Evolutionary conservation across 30 jellyfish, hydroid and myxozoan species (phyloP), one percentile per base, ranked within the genome.

Genomic region (Aurelia aurita): DNA sequence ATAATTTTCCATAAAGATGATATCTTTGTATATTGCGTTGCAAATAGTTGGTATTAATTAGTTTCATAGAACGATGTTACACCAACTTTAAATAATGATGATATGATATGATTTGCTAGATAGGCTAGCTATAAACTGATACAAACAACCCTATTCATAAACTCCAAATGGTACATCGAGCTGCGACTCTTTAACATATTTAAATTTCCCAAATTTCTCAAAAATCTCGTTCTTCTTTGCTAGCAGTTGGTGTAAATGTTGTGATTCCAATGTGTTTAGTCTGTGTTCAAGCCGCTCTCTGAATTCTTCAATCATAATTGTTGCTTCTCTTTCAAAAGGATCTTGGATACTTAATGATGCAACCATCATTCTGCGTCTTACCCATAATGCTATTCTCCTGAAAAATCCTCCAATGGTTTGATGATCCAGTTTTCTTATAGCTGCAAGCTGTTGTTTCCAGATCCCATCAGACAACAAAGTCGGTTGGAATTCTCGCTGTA

Each of bases 141-240:
- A 5, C 10, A 39, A 39, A 4, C 6, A 5, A 5, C 16, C 51
- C 51, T 39, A 15, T 15, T 39, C 51, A 39, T 9, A 39, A 39
- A 39, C 51, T 39, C 51, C 10, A 39, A 5, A 39, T 39, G 51
- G 51, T 15, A 39, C 51, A 14, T 39, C 16, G 12, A 71, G 83
- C 21, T 71, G 54, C 0, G 68, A 11, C 51, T 71, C 83, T 45
- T 71, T 71, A 16, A 71, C 25, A 31, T 71, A 47, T 47, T 35
- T 71, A 14, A 14, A 71, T 71, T 46, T 71, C 16, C 83, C 83
- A 71, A 32, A 71, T 47, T 10, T 47, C 43, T 39, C 18, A 22
- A 44, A n/a, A 9, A 71, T 71, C 58, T 71, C 51, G 44, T 71
- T 32, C 47, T 7, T 71, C 28, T 47, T 71, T 53, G 18, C 69